phyloP scores from a whole-genome alignment of 35 echinoderm and acorn worm genomes.

The Chiridota heheva region DNA sequence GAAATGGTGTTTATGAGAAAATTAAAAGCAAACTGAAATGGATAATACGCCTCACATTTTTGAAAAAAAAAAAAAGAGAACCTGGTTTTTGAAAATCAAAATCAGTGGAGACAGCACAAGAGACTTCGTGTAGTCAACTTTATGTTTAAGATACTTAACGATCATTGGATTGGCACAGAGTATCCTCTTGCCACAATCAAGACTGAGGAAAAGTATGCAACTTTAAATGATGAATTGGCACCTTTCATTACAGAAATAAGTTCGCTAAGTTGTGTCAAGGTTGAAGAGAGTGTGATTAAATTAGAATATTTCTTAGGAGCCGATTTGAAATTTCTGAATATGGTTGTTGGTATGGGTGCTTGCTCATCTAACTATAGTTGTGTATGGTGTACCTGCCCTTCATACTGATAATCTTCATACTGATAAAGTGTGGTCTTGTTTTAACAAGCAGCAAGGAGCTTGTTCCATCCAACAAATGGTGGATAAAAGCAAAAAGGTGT shows the following conservation, averaged over 20 bases:
- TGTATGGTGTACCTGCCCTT: conserved; percentile 3
- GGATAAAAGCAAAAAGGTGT: background rate
- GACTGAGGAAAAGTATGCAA: background rate
- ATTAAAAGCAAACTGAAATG: background rate
- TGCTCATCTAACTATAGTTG: background rate
- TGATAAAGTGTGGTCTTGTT: background rate
- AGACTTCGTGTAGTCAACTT: background rate
- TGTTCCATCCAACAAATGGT: background rate
- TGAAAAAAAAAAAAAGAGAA: background rate
- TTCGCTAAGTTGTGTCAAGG: background rate
- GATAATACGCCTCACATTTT: background rate
- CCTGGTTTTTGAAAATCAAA: background rate
- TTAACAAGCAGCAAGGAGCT: background rate
- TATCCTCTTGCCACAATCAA: background rate
- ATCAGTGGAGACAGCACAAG: background rate
- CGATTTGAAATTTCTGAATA: background rate
- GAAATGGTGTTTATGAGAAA: background rate
- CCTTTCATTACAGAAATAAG: background rate
- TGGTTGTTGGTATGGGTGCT: background rate
- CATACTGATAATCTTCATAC: no score
- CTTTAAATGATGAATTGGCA: background rate
- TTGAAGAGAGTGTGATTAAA: no score
- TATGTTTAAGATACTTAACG: background rate
- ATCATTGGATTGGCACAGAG: background rate
- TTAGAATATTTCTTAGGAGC: background rate